Percentiles rank a stretch among this genome's conserved stretches.
phyloP scores from a whole-genome alignment of 2,113 vertebrate species.

The Cairina moschata region DNA sequence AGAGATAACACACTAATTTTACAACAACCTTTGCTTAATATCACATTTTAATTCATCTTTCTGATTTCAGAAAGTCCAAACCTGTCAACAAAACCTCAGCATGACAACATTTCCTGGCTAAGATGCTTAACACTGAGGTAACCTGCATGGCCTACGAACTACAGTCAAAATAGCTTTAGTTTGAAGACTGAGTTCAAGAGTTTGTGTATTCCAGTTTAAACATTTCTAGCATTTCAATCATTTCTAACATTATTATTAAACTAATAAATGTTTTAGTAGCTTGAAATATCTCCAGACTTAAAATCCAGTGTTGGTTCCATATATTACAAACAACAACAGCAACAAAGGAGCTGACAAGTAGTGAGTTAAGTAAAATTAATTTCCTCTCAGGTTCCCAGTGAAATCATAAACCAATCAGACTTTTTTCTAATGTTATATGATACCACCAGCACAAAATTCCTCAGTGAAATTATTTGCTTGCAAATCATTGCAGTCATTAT shows the following conservation, averaged over 20 bases:
- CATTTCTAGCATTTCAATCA: slow-evolving; percentile 54
- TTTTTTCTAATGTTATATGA: slow-evolving; percentile 49
- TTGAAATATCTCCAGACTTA: slow-evolving; percentile 57
- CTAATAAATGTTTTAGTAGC: slow-evolving; percentile 58
- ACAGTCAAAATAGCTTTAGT: slow-evolving; percentile 10
- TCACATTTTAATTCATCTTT: slow-evolving; percentile 16
- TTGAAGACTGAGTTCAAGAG: slow-evolving; percentile 13
- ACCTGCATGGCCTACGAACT: neutral
- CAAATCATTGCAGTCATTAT: slow-evolving; percentile 61
- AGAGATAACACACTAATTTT: neutral
- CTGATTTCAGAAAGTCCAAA: slow-evolving; percentile 34
- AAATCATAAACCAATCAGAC: slow-evolving; percentile 62
- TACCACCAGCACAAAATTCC: slow-evolving; percentile 17
- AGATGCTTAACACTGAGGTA: neutral
- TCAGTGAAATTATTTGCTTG: slow-evolving; percentile 55
- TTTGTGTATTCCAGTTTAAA: slow-evolving; percentile 29
- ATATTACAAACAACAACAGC: slow-evolving; percentile 48
- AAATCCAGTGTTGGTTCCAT: slow-evolving; percentile 30
- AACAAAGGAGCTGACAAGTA: slow-evolving; percentile 62
- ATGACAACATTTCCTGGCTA: slow-evolving; percentile 20
- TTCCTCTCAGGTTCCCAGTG: slow-evolving; percentile 45
- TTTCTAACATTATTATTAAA: slow-evolving; percentile 44
- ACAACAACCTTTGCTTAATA: neutral
- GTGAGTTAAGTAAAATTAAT: slow-evolving; percentile 65
- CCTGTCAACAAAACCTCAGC: slow-evolving; percentile 2